Percentiles rank a stretch among this genome's conserved stretches.
phyloP scores from a whole-genome alignment of 2,797 vertebrate species.

The Artibeus jamaicensis region DNA sequence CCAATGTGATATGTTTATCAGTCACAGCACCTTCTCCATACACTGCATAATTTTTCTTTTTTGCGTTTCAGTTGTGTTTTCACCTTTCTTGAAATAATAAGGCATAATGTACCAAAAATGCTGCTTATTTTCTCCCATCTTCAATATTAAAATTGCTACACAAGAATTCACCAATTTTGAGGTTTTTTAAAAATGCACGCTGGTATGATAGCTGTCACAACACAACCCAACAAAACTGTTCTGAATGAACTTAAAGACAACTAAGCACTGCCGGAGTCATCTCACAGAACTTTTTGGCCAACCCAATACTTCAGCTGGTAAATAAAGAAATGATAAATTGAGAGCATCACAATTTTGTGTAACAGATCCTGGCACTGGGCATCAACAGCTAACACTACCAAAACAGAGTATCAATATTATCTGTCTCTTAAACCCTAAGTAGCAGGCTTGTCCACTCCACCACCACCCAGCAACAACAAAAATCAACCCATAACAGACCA shows the following conservation, averaged over 20 bases:
- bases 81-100: background rate
- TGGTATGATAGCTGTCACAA: background rate
- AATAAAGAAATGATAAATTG: slow-evolving; percentile 2
- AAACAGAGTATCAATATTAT: background rate
- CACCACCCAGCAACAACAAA: background rate
- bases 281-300: background rate
- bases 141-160: background rate
- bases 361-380: background rate
- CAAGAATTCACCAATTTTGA: background rate
- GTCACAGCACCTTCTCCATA: background rate
- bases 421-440: background rate
- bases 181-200: background rate
- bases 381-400: background rate
- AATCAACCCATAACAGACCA: background rate
- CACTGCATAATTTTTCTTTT: background rate
- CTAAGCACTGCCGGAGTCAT: background rate
- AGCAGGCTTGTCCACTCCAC: background rate
- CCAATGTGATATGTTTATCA: background rate
- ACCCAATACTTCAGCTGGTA: background rate
- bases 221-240: background rate
- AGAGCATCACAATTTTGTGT: background rate
- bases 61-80: background rate
- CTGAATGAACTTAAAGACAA: background rate
- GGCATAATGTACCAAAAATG: background rate
- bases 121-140: background rate